Base-by-base conservation (phyloP, 2,888 invertebrate genomes). In the Phoenoteleia sp. region DNA sequence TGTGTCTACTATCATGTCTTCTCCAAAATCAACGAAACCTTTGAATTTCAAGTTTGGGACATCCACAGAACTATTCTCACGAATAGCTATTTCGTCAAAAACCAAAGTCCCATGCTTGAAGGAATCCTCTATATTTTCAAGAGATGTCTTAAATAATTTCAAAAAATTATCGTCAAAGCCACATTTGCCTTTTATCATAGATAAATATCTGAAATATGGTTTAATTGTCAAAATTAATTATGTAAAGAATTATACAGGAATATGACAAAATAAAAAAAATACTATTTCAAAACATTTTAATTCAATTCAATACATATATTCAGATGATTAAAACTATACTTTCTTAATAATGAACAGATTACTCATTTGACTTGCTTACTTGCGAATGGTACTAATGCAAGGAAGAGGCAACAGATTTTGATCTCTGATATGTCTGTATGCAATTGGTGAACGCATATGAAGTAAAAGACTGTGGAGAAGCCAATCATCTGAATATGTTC, bases 141-240 rank as follows among this genome's bases (percentile, higher is more conserved):
- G 42, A 21, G 47, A 62, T 66, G 49, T 60, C 69, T 49, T 15
- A 86, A 62, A n/a, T n/a, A 82, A n/a, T 54, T 84, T 72, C 23
- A 81, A 54, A 56, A 86, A 84, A 39, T 66, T 66, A 3, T 54
- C 23, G 19, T 84, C 86, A 39, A 82, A 85, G 0, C 82, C 86
- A 45, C 86, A 86, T n/a, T 27, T 56, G 25, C 67, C 56, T 7
- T 84, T 45, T 6, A 81, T 81, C 27, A 21, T 56, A 3, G 84
- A 60, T 0, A 77, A 67, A 60, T 77, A 49, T 15, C 58, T 77
- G 56, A 15, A 75, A 75, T 1, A 74, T 13, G n/a, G n/a, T n/a
- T 7, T 7, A 39, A 52, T 19, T 3, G 9, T 36, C 2, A 47
- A 7, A 19, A 36, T 21, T 42, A n/a, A 62, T 62, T n/a, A n/a